Conservation (phyloP, 2,888 invertebrate genomes). For the Zaprionus lineosus region DNA sequence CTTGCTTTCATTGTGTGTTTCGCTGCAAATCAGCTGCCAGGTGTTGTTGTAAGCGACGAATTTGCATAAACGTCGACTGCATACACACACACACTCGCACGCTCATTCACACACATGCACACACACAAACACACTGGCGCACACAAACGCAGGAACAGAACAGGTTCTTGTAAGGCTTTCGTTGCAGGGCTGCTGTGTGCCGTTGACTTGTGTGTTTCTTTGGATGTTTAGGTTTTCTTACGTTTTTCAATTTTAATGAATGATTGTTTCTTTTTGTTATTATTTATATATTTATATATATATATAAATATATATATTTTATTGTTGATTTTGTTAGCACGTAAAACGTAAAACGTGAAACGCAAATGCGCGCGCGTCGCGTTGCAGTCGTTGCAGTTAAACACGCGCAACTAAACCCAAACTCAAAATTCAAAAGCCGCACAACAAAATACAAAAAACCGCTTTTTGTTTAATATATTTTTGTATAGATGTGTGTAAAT, state of each 20-base stretch:
- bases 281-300: neutral
- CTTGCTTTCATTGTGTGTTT: conserved; percentile 49
- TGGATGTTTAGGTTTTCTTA: conserved; percentile 12
- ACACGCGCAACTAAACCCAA: conserved; percentile 50
- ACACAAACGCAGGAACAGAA: conserved; percentile 27
- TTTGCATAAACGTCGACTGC: conserved; percentile 42
- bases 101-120: conserved; percentile 7
- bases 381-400: conserved; percentile 55
- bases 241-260: conserved; percentile 15
- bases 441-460: conserved; percentile 22
- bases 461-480: conserved; percentile 15
- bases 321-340: conserved; percentile 24
- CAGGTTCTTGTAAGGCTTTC: conserved; percentile 47
- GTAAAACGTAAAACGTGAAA: too few species aligned
- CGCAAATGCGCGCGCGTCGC: conserved; percentile 48
- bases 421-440: conserved; percentile 34
- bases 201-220: conserved; percentile 13
- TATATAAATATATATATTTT: neutral
- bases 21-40: conserved; percentile 68
- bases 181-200: conserved; percentile 41
- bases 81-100: conserved; percentile 16
- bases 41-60: conserved; percentile 28
- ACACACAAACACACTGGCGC: conserved; percentile 15
- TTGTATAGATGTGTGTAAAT: neutral
- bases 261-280: conserved; percentile 9